phyloP scores from a whole-genome alignment of 2,113 vertebrate genomes.

The Oryzias celebensis region DNA sequence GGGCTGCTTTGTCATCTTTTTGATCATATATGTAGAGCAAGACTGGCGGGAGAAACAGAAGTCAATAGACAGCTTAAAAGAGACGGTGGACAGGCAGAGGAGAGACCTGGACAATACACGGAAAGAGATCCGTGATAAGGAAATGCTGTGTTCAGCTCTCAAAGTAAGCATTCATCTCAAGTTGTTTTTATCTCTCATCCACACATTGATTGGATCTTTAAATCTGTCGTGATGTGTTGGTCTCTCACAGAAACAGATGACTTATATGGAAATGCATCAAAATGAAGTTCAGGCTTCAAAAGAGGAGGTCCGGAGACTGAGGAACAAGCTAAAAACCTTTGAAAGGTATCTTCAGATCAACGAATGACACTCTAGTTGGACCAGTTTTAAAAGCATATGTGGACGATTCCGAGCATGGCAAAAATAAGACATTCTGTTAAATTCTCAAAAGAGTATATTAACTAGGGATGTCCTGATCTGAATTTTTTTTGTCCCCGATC shows the following conservation, averaged over 20 bases:
- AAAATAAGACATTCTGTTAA: neutral
- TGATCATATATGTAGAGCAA: slow-evolving; percentile 75
- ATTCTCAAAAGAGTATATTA: neutral
- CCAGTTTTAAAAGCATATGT: neutral
- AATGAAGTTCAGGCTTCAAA: slow-evolving; percentile 83
- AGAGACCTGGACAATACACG: slow-evolving; percentile 82
- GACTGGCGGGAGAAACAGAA: slow-evolving; percentile 85
- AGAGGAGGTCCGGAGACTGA: slow-evolving; percentile 84
- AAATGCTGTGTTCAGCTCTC: slow-evolving; percentile 87
- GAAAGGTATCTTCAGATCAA: slow-evolving; percentile 79
- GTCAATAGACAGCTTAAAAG: slow-evolving; percentile 80
- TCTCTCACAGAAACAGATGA: slow-evolving; percentile 89
- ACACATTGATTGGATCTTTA: neutral
- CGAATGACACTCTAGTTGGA: neutral
- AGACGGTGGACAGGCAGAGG: slow-evolving; percentile 84
- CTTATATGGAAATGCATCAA: slow-evolving; percentile 87
- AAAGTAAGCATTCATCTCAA: slow-evolving; percentile 74
- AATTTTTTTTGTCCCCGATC: neutral
- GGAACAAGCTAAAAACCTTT: slow-evolving; percentile 84
- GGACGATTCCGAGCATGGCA: neutral
- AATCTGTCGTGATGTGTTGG: neutral
- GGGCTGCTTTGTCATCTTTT: neutral
- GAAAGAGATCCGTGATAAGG: slow-evolving; percentile 82
- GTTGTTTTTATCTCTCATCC: neutral
- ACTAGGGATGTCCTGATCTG: neutral